These are phyloP conservation scores for Herminia tarsipennalis DNA, from an alignment of 2,888 invertebrate genomes.

Conservation along the genomic window DNA sequence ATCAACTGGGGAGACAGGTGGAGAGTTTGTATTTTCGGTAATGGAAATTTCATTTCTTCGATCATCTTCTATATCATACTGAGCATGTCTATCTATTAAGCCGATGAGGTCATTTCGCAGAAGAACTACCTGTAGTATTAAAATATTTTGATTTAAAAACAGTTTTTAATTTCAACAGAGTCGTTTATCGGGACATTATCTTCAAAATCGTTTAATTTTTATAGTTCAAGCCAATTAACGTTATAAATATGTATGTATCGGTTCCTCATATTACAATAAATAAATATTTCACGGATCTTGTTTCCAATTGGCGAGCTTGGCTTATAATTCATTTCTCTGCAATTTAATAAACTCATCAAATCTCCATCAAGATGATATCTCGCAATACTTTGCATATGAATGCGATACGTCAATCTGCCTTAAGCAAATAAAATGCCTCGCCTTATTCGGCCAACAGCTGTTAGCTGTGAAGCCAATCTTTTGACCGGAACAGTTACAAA, in stretches of 20 bases:
- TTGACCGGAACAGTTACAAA: constrained; percentile 51
- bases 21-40: constrained; percentile 1
- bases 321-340: constrained; percentile 44
- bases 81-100: not conserved
- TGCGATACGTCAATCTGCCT: constrained; percentile 58
- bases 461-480: constrained; percentile 56
- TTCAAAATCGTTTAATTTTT: constrained; percentile 8
- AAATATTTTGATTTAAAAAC: not conserved
- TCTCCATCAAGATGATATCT: constrained; percentile 54
- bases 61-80: not conserved
- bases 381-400: constrained; percentile 61
- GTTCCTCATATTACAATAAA: constrained; percentile 25
- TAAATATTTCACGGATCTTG: constrained; percentile 34
- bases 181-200: constrained; percentile 3
- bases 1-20: constrained; percentile 42
- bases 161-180: not conserved
- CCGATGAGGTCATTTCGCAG: not conserved
- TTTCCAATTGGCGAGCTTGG: constrained; percentile 25
- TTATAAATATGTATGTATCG: constrained; percentile 31
- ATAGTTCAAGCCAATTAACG: constrained; percentile 37
- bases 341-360: constrained; percentile 72
- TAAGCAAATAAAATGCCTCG: constrained; percentile 65
- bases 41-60: not conserved
- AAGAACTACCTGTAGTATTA: not conserved
- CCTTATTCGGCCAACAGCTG: constrained; percentile 56